Conservation (phyloP, 2,113 vertebrate genomes). For the Engraulis encrasicolus region DNA sequence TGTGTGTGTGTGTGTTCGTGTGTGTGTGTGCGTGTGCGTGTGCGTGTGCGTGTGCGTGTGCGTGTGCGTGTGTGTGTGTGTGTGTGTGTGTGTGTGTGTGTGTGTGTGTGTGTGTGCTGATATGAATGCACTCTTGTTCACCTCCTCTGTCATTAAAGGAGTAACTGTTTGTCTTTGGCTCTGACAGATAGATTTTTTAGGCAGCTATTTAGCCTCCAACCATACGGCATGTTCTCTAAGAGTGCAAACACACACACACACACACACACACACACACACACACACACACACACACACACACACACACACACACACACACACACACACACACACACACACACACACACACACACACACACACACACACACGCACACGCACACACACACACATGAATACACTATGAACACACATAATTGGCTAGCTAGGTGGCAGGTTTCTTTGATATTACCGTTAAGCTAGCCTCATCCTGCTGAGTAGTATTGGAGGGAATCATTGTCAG, state of each 20-base stretch:
- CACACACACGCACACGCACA: background rate
- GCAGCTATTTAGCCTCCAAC: background rate
- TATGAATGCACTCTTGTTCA: background rate
- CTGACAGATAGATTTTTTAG: background rate
- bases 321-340: background rate
- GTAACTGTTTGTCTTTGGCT: background rate
- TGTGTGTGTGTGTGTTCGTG: background rate
- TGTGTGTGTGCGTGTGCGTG: background rate
- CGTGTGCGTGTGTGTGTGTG: slow-evolving; percentile 11
- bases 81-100: slow-evolving; percentile 19
- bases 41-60: background rate
- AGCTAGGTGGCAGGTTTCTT: background rate
- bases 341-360: background rate
- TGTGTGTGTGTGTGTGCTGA: background rate
- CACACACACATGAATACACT: background rate
- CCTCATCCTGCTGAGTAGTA: background rate
- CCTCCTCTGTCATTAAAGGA: background rate
- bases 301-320: background rate
- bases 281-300: background rate
- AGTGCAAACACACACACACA: background rate
- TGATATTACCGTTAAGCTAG: background rate
- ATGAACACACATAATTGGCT: background rate
- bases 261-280: background rate
- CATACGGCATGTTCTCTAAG: background rate
- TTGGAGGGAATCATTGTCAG: background rate